Conservation (phyloP, 1,140 invertebrate species). For the Bombus confusus region DNA sequence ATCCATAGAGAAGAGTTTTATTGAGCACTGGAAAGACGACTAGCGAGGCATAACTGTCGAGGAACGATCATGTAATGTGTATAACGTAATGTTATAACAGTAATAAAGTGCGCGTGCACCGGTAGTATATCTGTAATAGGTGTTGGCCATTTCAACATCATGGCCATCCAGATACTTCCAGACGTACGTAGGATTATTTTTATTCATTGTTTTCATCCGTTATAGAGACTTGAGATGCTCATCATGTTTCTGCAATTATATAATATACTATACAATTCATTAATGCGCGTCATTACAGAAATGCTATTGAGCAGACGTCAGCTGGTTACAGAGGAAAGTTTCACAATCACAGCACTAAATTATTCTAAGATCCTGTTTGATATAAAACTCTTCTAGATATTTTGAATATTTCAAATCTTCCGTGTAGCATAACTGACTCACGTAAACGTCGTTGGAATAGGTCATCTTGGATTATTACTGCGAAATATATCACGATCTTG, state of each 20-base stretch:
- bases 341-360: not conserved
- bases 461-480: not conserved
- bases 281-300: not conserved
- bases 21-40: not conserved
- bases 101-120: conserved; percentile 39
- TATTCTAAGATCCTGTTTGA: not conserved
- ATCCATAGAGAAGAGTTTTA: not conserved
- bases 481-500: not conserved
- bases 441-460: not conserved
- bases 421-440: too few species aligned
- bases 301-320: not conserved
- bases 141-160: conserved; percentile 24
- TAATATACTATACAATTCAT: not conserved
- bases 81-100: conserved; percentile 46
- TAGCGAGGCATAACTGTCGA: conserved; percentile 15
- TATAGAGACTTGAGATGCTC: not conserved
- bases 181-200: not conserved
- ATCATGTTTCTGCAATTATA: conserved; percentile 18
- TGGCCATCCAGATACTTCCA: conserved; percentile 25
- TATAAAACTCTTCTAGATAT: not conserved
- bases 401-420: not conserved
- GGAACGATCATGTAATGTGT: conserved; percentile 22
- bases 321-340: not conserved
- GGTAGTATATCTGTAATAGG: conserved; percentile 24
- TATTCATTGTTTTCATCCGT: conserved; percentile 32